Base-by-base conservation (phyloP, 2,113 vertebrate species). In the Bufo bufo region DNA sequence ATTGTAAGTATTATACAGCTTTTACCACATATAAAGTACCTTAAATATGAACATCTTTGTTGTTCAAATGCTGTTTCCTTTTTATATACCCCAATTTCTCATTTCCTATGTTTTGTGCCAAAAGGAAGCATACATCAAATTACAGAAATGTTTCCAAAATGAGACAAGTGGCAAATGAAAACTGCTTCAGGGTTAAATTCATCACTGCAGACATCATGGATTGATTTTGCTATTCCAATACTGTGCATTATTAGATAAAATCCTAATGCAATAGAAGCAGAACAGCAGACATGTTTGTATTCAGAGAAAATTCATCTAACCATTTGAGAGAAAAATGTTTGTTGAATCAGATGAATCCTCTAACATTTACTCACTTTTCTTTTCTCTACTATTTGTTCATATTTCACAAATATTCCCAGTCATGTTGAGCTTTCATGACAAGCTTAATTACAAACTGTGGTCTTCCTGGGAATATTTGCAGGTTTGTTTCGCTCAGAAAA, bases 381-480 rank as follows among this genome's bases (percentile, higher is more conserved):
- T 75, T 20, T 63, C 52, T 79, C 54, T 61, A 59, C 10, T 16
- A 82, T 87, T 92, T 89, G 90, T 90, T 85, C 0, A 0, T 61
- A 77, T 91, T 80, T 63, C 89, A 86, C 80, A 83, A 86, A 80
- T 81, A 23, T 2, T 83, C 85, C 69, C 58, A 75, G 75, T 72
- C 69, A 61, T 45, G 75, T 78, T 82, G 84, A 91, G 87, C 81
- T 86, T 74, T 89, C 56, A 77, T 69, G 61, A 75, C 43, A 90
- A 89, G 47, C 81, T 87, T 78, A 89, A 85, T 88, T 90, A 80
- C 47, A 80, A 81, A 71, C 47, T 12, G 8, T 47, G 20, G 58
- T 23, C 72, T 72, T 65, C 49, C 10, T 77, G 74, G 33, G 74
- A 86, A 63, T 78, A 78, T 86, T 86, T 65, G 59, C 45, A 49